These are phyloP conservation scores for Metellina segmentata DNA, from an alignment of 2,888 invertebrate genomes.

Conservation along the genomic window DNA sequence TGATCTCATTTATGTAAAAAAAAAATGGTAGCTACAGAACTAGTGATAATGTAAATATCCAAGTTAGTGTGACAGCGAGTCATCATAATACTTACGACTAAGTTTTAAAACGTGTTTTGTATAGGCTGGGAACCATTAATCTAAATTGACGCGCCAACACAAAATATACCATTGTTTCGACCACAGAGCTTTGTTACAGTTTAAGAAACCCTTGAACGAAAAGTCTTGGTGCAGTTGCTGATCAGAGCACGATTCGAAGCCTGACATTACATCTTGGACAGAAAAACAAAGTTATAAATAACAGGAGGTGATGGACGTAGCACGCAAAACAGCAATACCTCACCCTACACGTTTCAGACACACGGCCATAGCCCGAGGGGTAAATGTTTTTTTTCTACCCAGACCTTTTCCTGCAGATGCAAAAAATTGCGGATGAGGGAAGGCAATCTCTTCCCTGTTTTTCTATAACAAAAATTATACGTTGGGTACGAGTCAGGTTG, in stretches of 20 bases:
- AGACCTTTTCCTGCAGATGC: neutral
- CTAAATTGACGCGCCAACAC: too few relatives aligned
- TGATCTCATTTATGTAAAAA: too few relatives aligned
- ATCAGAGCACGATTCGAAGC: neutral
- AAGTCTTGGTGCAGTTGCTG: neutral
- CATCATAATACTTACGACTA: too few relatives aligned
- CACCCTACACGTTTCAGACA: conserved; percentile 22
- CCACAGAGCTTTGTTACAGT: neutral
- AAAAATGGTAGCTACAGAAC: too few relatives aligned
- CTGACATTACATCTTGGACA: neutral
- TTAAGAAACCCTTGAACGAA: neutral
- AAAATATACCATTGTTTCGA: neutral
- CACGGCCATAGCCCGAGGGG: neutral
- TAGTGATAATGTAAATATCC: too few relatives aligned
- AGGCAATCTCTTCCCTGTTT: neutral
- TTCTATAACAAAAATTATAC: neutral
- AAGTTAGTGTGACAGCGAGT: too few relatives aligned
- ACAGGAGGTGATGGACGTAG: neutral
- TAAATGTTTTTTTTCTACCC: neutral
- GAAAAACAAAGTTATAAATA: neutral
- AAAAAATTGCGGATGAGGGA: neutral
- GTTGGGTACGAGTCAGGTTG: neutral
- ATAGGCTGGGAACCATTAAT: too few relatives aligned
- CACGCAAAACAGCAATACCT: conserved; percentile 36
- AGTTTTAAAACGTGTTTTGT: too few relatives aligned